These are phyloP conservation scores for Catharus fuscescens DNA, from an alignment of 2,113 vertebrate species.

Conservation along the genomic window DNA sequence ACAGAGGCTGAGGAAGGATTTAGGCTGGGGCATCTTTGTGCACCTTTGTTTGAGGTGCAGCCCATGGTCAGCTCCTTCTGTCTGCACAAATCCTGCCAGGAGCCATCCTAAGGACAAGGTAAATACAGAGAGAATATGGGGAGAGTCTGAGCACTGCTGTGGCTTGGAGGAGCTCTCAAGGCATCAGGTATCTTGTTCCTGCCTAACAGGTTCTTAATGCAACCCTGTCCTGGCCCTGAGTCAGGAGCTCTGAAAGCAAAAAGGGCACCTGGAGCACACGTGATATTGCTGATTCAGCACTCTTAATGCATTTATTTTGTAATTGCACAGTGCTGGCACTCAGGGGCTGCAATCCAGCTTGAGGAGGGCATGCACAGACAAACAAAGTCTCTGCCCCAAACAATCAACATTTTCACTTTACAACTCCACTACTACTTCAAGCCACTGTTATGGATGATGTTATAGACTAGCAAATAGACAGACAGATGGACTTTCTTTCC, in stretches of 20 bases:
- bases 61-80: not conserved
- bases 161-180: not conserved
- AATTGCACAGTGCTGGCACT: not conserved
- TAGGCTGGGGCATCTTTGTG: not conserved
- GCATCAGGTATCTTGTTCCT: not conserved
- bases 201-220: not conserved
- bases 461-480: not conserved
- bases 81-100: not conserved
- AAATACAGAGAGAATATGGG: not conserved
- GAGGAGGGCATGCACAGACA: not conserved
- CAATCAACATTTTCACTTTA: not conserved
- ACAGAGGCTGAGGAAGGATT: not conserved
- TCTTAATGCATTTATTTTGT: not conserved
- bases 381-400: not conserved
- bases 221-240: not conserved
- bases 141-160: not conserved
- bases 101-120: not conserved
- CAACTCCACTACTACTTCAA: not conserved
- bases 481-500: not conserved
- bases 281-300: not conserved
- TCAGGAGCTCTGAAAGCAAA: slow-evolving; percentile 3
- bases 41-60: not conserved
- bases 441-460: not conserved
- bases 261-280: not conserved
- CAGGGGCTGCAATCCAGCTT: not conserved